phyloP scores from a whole-genome alignment of 2,888 invertebrate species.

The Flexamia atlantica region DNA sequence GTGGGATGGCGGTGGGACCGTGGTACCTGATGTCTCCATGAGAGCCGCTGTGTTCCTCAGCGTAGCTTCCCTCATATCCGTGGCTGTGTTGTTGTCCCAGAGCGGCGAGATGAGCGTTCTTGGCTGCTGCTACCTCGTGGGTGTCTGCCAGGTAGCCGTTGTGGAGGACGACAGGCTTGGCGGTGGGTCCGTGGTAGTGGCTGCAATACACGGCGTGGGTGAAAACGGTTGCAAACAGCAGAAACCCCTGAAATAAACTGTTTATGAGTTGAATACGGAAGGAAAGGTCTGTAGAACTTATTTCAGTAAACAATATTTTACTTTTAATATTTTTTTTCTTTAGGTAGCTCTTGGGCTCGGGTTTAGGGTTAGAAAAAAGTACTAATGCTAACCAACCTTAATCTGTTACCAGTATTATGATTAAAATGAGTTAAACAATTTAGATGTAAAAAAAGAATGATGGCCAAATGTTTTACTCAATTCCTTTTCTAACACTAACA shows the following conservation, averaged over 20 bases:
- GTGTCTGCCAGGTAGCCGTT: slow-evolving; percentile 47
- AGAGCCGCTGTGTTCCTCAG: neutral
- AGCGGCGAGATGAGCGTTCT: slow-evolving; percentile 9
- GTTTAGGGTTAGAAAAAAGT: no score
- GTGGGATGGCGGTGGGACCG: neutral
- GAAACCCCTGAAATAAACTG: neutral
- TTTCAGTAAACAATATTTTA: no score
- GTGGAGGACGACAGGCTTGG: slow-evolving; percentile 24
- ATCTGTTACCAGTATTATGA: no score
- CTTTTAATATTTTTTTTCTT: no score
- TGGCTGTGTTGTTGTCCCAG: neutral
- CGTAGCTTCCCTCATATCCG: neutral
- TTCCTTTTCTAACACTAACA: no score
- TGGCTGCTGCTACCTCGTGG: slow-evolving; percentile 30
- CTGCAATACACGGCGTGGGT: slow-evolving; percentile 9
- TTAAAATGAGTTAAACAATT: no score
- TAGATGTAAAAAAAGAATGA: no score
- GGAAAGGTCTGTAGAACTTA: no score
- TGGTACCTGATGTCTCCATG: slow-evolving; percentile 26
- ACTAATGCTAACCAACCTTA: no score
- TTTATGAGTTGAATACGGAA: no score
- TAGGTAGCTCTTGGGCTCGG: no score
- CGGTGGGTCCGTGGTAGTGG: slow-evolving; percentile 29
- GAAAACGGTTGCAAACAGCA: neutral
- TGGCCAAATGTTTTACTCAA: no score